phyloP scores from a whole-genome alignment of 2,113 vertebrate genomes.

The Cheirogaleus medius region DNA sequence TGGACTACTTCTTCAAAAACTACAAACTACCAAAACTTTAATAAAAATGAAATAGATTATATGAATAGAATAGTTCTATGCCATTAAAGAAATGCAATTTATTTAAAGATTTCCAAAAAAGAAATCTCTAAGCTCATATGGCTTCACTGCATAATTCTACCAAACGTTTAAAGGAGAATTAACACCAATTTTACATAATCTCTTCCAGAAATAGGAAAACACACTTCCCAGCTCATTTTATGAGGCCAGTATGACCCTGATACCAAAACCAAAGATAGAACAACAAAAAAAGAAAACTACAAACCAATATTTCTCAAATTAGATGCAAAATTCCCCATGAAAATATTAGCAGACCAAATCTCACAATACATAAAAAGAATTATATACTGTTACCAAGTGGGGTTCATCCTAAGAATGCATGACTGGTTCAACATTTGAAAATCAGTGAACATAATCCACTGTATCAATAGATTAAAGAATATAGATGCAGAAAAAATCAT shows the following conservation, averaged over 20 bases:
- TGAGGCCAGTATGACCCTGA: background rate
- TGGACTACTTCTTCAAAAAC: background rate
- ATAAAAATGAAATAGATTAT: background rate
- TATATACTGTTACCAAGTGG: background rate
- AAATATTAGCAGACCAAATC: background rate
- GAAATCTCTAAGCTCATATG: background rate
- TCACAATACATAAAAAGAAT: background rate
- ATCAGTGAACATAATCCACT: background rate
- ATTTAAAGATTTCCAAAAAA: background rate
- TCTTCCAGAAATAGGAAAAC: background rate
- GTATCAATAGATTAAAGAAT: background rate
- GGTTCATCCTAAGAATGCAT: background rate
- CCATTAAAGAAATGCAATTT: background rate
- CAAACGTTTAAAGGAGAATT: background rate
- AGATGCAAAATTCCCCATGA: background rate
- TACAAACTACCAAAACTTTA: background rate
- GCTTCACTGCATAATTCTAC: background rate
- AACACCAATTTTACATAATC: background rate
- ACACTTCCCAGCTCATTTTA: background rate
- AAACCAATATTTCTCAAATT: background rate
- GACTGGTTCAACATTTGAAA: background rate
- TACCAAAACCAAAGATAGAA: background rate
- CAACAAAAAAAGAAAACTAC: background rate
- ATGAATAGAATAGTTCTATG: background rate
- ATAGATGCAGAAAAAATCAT: background rate